Evolutionary conservation across 2,888 invertebrate species (phyloP).

Genomic region (Falcaria lacertinaria): DNA sequence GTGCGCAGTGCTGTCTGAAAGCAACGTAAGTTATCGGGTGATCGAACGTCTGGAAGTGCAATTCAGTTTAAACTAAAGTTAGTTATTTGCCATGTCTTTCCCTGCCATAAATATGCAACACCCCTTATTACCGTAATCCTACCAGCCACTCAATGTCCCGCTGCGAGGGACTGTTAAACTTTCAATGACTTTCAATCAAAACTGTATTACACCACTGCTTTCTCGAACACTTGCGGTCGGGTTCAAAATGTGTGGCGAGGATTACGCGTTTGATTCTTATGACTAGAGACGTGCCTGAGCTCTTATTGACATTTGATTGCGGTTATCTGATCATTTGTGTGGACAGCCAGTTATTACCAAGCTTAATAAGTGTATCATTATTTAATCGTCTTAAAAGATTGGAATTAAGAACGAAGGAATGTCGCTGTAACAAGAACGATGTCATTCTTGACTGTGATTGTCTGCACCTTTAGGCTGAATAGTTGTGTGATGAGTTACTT

Average conservation of each 20-base stretch:
- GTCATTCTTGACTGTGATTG: too few species aligned
- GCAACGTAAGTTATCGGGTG: too few species aligned
- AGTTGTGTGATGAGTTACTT: too few species aligned
- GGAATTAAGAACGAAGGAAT: too few species aligned
- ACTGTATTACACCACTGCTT: neutral
- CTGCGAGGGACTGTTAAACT: conserved; percentile 12
- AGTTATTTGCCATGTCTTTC: too few species aligned
- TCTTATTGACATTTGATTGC: neutral
- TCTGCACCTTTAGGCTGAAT: too few species aligned
- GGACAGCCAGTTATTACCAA: neutral
- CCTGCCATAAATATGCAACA: too few species aligned
- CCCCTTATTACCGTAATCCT: neutral
- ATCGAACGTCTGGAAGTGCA: too few species aligned
- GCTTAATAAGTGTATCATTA: neutral
- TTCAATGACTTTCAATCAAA: conserved; percentile 3
- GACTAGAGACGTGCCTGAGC: neutral
- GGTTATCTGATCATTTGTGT: neutral
- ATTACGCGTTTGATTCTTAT: neutral
- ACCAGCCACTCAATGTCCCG: conserved; percentile 6
- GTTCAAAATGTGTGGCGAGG: neutral
- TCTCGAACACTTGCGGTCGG: neutral
- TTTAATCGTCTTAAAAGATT: too few species aligned
- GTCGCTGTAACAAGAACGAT: too few species aligned
- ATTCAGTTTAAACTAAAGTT: too few species aligned
- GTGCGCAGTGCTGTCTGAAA: too few species aligned